Percentiles rank a stretch among this genome's conserved stretches.
These are phyloP conservation scores for Moxostoma hubbsi DNA, from an alignment of 2,797 vertebrate species.

Conservation along the genomic window DNA sequence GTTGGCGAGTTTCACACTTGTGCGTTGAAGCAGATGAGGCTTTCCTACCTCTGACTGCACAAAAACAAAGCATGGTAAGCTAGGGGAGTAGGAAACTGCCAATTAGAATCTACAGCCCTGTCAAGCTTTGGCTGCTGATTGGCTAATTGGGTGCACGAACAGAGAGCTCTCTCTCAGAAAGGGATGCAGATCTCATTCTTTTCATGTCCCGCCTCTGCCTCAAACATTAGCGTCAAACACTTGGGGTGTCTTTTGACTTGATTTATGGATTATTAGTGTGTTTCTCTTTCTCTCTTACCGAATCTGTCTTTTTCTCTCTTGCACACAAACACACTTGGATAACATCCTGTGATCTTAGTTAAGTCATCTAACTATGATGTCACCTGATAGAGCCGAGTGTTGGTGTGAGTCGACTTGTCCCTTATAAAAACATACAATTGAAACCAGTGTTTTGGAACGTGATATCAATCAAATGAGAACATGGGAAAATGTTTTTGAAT, in stretches of 20 bases:
- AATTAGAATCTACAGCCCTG: constrained; percentile 56
- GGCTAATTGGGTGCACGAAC: constrained; percentile 53
- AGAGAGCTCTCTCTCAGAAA: constrained; percentile 39
- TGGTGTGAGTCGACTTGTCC: too few relatives aligned
- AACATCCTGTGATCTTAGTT: not conserved
- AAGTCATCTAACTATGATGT: too few relatives aligned
- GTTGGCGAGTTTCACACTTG: constrained; percentile 14
- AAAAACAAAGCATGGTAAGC: constrained; percentile 59
- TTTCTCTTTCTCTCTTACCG: constrained; percentile 22
- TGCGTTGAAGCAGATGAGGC: constrained; percentile 51
- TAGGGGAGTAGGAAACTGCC: constrained; percentile 53
- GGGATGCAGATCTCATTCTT: constrained; percentile 37
- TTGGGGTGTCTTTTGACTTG: constrained; percentile 37
- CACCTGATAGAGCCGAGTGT: too few relatives aligned
- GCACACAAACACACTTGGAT: constrained; percentile 36
- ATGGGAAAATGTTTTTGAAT: too few relatives aligned
- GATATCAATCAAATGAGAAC: too few relatives aligned
- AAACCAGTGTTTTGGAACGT: too few relatives aligned
- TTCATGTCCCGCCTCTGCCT: constrained; percentile 13
- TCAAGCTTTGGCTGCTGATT: constrained; percentile 51
- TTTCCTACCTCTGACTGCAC: constrained; percentile 52
- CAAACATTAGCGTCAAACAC: constrained; percentile 23
- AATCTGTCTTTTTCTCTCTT: constrained; percentile 12
- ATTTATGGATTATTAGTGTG: constrained; percentile 47
- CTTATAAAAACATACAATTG: too few relatives aligned